Conservation (phyloP, 2,113 vertebrate genomes). For the Lycocorax pyrrhopterus region DNA sequence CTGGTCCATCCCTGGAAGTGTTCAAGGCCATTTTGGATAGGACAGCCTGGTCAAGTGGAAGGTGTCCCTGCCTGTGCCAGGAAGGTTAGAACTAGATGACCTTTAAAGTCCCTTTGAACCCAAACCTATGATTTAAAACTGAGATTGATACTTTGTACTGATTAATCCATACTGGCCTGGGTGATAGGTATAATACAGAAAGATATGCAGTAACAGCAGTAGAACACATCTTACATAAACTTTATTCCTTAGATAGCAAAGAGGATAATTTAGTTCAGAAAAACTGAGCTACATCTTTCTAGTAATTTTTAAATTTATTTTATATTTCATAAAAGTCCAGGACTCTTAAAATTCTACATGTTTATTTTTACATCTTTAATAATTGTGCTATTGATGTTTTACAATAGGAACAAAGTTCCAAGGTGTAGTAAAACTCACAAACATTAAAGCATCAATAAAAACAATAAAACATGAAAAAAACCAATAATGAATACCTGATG, state of each 20-base stretch:
- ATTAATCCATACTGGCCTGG: neutral
- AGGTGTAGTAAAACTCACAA: neutral
- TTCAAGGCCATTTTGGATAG: neutral
- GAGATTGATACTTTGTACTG: neutral
- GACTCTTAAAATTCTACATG: rapidly evolving
- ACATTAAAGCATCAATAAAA: neutral
- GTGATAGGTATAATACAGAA: neutral
- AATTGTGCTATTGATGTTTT: neutral
- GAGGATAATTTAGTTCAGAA: neutral
- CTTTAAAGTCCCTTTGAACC: neutral
- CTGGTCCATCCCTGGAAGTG: neutral
- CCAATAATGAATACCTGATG: neutral
- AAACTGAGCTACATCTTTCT: neutral
- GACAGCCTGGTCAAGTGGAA: neutral
- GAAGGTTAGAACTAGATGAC: neutral
- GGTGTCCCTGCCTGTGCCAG: neutral
- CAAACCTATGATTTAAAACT: neutral
- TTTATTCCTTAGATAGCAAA: neutral
- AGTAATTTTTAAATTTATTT: neutral
- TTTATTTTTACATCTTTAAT: neutral
- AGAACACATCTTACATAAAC: neutral
- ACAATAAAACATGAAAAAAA: neutral
- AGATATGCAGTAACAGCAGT: neutral
- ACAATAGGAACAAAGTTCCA: neutral
- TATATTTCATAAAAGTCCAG: neutral